Percentiles rank a stretch among this genome's conserved stretches.
Evolutionary conservation across 2,888 invertebrate genomes (phyloP).

Genomic region (Aleiodes alternator): DNA sequence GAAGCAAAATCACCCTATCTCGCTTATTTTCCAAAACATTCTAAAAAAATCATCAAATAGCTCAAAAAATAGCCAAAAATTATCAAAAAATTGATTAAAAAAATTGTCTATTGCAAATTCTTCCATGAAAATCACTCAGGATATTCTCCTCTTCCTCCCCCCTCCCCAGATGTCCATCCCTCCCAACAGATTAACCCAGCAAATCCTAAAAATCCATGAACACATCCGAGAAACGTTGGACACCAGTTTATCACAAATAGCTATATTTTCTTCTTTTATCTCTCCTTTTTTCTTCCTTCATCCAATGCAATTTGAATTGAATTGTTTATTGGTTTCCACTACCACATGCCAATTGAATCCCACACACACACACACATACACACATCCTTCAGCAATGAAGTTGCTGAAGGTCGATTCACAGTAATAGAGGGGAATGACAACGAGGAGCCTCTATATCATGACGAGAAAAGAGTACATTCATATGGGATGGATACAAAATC

Average conservation of each 20-base stretch:
- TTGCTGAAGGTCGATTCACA: constrained; percentile 32
- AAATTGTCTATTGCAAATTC: too few relatives aligned
- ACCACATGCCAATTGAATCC: constrained; percentile 33
- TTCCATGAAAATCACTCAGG: too few relatives aligned
- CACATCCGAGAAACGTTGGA: constrained; percentile 12
- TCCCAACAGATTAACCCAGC: too few relatives aligned
- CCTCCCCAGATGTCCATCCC: too few relatives aligned
- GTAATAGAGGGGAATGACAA: constrained; percentile 26
- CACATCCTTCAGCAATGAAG: constrained; percentile 20
- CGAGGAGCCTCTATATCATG: constrained; percentile 1
- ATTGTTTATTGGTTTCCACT: constrained; percentile 40
- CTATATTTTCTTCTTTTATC: constrained; percentile 47
- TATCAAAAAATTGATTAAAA: too few relatives aligned
- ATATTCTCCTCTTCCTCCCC: too few relatives aligned
- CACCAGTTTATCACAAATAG: constrained; percentile 44
- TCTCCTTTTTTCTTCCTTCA: background rate
- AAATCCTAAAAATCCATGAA: background rate
- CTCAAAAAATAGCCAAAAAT: too few relatives aligned
- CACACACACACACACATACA: background rate
- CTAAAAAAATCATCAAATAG: too few relatives aligned
- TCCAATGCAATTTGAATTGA: constrained; percentile 40
- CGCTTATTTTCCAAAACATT: too few relatives aligned
- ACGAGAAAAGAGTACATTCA: constrained; percentile 11
- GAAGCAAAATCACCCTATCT: too few relatives aligned
- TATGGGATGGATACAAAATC: constrained; percentile 30